Conservation (phyloP, 2,888 invertebrate genomes). For the Caenorhabditis angaria region DNA sequence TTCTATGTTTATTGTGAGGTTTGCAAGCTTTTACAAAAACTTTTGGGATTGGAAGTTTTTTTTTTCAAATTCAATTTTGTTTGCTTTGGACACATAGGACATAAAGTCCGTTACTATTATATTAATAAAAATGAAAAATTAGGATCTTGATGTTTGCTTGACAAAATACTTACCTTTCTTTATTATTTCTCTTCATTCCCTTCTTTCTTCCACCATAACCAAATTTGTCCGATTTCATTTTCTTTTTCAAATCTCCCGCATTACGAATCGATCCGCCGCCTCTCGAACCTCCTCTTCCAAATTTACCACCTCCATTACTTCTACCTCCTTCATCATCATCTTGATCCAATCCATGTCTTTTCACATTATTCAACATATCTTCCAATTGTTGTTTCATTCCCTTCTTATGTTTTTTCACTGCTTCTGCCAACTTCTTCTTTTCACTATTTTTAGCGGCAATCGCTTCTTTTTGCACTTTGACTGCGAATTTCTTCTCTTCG, state of each 20-base stretch:
- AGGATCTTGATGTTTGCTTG: neutral
- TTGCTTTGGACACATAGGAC: no score
- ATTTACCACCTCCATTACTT: slow-evolving; percentile 12
- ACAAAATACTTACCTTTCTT: slow-evolving; percentile 76
- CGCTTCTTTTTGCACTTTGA: slow-evolving; percentile 77
- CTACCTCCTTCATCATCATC: slow-evolving; percentile 40
- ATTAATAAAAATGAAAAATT: neutral
- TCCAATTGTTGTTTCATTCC: slow-evolving; percentile 71
- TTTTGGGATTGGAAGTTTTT: no score
- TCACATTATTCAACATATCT: slow-evolving; percentile 69
- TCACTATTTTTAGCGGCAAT: slow-evolving; percentile 84
- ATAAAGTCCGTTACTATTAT: neutral
- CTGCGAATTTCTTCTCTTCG: slow-evolving; percentile 90
- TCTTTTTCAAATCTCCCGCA: slow-evolving; percentile 39
- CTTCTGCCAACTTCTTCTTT: slow-evolving; percentile 88
- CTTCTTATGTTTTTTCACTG: slow-evolving; percentile 85
- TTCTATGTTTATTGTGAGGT: no score
- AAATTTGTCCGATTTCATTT: slow-evolving; percentile 80
- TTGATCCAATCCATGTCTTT: slow-evolving; percentile 50
- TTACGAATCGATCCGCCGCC: slow-evolving; percentile 32
- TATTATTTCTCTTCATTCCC: slow-evolving; percentile 86
- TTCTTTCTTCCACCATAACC: slow-evolving; percentile 96
- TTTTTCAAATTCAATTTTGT: no score
- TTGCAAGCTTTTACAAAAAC: neutral
- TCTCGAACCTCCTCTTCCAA: neutral